Evolutionary conservation across 2,113 vertebrate genomes (phyloP).

Genomic region (Rhinolophus sinicus): DNA sequence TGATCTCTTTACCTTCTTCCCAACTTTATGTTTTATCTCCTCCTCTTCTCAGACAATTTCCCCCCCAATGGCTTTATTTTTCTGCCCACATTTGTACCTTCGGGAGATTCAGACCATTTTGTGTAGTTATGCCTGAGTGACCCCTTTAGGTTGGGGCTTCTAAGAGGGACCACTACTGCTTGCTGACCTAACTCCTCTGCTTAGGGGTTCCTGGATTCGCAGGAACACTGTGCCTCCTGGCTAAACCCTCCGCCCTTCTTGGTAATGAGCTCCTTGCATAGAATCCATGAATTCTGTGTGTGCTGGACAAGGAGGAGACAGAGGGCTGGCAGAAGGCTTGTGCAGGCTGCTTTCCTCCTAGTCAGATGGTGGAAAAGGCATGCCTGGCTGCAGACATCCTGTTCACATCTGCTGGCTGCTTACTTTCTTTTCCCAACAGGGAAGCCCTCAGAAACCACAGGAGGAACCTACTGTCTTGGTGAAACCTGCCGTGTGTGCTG

Average conservation of each 20-base stretch:
- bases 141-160: not conserved
- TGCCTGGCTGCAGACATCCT: no score
- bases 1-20: not conserved
- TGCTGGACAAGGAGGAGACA: not conserved
- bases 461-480: not conserved
- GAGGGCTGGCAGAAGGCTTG: not conserved
- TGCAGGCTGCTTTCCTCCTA: not conserved
- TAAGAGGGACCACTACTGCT: not conserved
- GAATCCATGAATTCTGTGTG: not conserved
- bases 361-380: not conserved
- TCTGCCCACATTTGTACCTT: no score
- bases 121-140: not conserved
- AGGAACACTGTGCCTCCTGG: rapidly evolving
- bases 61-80: not conserved
- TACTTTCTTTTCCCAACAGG: not conserved
- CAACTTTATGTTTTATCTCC: not conserved
- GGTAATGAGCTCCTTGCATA: not conserved
- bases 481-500: not conserved
- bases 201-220: not conserved
- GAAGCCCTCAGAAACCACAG: not conserved
- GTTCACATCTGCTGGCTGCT: not conserved
- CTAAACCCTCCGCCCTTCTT: not conserved
- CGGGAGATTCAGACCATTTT: not conserved
- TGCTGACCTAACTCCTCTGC: not conserved
- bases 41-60: not conserved